Evolutionary conservation across 1,140 invertebrate genomes (phyloP), one percentile per base, ranked within the genome.

Genomic region (Antheraea pernyi): DNA sequence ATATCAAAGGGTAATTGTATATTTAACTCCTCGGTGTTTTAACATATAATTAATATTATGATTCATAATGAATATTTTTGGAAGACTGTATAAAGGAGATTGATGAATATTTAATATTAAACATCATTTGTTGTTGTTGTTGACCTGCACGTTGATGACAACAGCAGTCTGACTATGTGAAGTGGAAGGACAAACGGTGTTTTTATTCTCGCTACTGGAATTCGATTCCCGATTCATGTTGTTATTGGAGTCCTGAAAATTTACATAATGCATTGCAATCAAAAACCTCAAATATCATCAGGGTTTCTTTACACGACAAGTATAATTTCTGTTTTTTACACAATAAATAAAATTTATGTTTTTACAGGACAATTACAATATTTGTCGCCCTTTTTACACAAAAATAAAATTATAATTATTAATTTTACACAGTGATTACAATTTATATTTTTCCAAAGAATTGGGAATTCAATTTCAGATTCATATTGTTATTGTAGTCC

Each of bases 401-500:
- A n/a, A n/a, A n/a, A n/a, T n/a, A n/a, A n/a, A n/a, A n/a, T n/a
- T n/a, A n/a, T n/a, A n/a, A n/a, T n/a, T n/a, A n/a, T n/a, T n/a
- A n/a, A n/a, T n/a, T n/a, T n/a, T n/a, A n/a, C n/a, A n/a, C n/a
- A n/a, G n/a, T n/a, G n/a, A n/a, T n/a, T n/a, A n/a, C n/a, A n/a
- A n/a, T n/a, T n/a, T n/a, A n/a, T n/a, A n/a, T n/a, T n/a, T n/a
- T n/a, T n/a, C n/a, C n/a, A n/a, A n/a, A n/a, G n/a, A n/a, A n/a
- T n/a, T n/a, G n/a, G 10, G 66, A 65, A 16, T 68, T 42, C 3
- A 72, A 73, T 7, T 75, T 74, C 0, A 69, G 63, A 19, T 79
- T 81, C n/a, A 79, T 67, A 65, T 80, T 84, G 71, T 83, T 85
- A 36, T 83, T 81, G 2, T 79, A 67, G 22, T 82, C 82, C 81